Conservation (phyloP, 92 coral and sea anemone genomes). For the Phenganax marumi region DNA sequence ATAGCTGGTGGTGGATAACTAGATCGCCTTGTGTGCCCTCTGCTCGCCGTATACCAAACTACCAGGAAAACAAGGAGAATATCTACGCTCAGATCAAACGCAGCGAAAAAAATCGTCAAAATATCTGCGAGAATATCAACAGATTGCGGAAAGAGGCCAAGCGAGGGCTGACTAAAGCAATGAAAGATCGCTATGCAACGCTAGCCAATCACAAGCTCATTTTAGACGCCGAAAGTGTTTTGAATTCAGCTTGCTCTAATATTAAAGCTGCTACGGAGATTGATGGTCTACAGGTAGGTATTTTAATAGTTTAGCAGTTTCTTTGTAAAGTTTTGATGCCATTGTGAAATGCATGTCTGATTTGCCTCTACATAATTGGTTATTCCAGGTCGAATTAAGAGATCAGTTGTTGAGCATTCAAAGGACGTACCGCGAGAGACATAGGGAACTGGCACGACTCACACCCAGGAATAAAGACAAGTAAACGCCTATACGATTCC, state of each 20-base stretch:
- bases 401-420: conserved; percentile 87
- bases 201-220: conserved; percentile 22
- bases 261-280: conserved; percentile 79
- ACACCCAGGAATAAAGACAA: conserved; percentile 77
- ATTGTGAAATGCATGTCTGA: no score
- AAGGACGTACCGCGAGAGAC: conserved; percentile 83
- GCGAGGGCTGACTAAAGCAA: conserved; percentile 77
- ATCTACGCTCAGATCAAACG: conserved; percentile 62
- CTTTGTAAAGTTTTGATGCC: no score
- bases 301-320: no score
- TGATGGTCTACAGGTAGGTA: conserved; percentile 36
- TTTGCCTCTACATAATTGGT: no score
- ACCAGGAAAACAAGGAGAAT: conserved; percentile 78
- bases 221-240: conserved; percentile 71
- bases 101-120: conserved; percentile 75
- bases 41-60: conserved; percentile 48
- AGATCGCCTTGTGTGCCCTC: conserved; percentile 50
- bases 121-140: conserved; percentile 90
- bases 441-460: conserved; percentile 81
- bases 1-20: conserved; percentile 19
- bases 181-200: conserved; percentile 27
- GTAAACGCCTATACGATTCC: conserved; percentile 50
- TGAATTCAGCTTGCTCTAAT: conserved; percentile 74
- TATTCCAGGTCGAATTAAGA: conserved; percentile 73
- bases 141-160: conserved; percentile 82